A percentile compares a stretch with the other conserved stretches of the same genome.
phyloP scores from a whole-genome alignment of 1,140 invertebrate genomes.

The Heterodera carotae region DNA sequence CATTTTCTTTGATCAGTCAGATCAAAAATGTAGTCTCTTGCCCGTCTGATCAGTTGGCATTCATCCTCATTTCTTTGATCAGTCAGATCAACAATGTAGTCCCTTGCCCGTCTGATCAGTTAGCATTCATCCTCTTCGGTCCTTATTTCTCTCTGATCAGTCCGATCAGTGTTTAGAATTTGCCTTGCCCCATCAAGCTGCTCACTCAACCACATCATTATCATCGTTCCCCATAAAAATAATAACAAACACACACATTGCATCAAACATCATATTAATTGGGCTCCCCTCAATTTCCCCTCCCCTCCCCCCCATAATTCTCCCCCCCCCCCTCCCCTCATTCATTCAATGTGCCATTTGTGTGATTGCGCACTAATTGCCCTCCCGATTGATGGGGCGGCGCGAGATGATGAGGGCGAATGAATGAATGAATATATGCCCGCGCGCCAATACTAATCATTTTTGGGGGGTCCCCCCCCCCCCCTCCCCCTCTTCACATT shows the following conservation, averaged over 20 bases:
- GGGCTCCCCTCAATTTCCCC: background rate
- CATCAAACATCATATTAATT: background rate
- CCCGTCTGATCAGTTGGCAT: background rate
- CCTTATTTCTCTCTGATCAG: background rate
- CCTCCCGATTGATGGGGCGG: conserved; percentile 4
- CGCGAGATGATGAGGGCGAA: background rate
- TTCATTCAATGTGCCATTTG: background rate
- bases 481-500: too few relatives aligned
- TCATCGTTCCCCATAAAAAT: too few relatives aligned
- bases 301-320: background rate
- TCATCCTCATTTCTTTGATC: background rate
- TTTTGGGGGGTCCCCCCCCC: background rate
- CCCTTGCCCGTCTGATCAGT: background rate
- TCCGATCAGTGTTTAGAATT: too few relatives aligned
- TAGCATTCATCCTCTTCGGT: background rate
- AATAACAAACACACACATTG: background rate
- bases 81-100: background rate
- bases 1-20: background rate
- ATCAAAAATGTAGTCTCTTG: too few relatives aligned
- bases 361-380: conserved; percentile 12
- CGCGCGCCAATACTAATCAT: conserved; percentile 3
- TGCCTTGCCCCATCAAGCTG: background rate
- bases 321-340: background rate
- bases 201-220: too few relatives aligned
- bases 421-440: background rate